Percentiles rank a stretch among this genome's conserved stretches.
These are phyloP conservation scores for Paradoxurus hermaphroditus DNA, from an alignment of 2,113 vertebrate genomes.

Conservation along the genomic window DNA sequence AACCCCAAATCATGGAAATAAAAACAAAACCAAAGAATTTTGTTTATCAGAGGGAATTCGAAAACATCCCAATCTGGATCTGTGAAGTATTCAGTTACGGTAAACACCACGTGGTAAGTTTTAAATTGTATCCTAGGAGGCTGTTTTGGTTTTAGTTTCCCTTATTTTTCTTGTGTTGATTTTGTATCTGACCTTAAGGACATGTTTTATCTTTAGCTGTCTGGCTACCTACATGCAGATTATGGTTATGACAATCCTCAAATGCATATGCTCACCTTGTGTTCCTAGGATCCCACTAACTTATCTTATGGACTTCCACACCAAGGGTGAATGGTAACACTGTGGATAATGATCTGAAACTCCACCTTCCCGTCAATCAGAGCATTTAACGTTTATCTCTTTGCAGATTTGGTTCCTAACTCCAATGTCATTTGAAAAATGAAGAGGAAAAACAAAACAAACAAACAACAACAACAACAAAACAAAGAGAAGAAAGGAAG, in stretches of 20 bases:
- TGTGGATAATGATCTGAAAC: rapidly evolving
- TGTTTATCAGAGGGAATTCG: background rate
- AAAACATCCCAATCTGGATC: background rate
- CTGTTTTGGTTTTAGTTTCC: background rate
- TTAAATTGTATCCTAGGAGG: background rate
- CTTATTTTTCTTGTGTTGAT: background rate
- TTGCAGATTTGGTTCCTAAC: background rate
- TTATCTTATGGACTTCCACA: rapidly evolving
- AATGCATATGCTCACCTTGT: background rate
- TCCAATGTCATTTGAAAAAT: background rate
- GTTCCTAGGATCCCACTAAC: background rate
- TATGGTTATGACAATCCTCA: background rate
- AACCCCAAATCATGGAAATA: background rate
- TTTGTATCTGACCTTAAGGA: background rate
- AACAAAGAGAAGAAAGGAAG: background rate
- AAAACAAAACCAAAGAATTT: background rate
- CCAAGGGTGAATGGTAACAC: rapidly evolving
- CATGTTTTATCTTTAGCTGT: background rate
- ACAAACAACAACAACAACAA: too few species aligned
- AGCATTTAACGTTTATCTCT: background rate
- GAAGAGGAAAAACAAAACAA: background rate
- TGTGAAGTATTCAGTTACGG: background rate
- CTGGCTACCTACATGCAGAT: background rate
- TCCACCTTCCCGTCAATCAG: too few species aligned
- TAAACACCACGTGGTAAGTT: background rate